A percentile compares a stretch with the other conserved stretches of the same genome.
Conservation (phyloP, 2,113 vertebrate genomes). For the Lepus timidus region DNA sequence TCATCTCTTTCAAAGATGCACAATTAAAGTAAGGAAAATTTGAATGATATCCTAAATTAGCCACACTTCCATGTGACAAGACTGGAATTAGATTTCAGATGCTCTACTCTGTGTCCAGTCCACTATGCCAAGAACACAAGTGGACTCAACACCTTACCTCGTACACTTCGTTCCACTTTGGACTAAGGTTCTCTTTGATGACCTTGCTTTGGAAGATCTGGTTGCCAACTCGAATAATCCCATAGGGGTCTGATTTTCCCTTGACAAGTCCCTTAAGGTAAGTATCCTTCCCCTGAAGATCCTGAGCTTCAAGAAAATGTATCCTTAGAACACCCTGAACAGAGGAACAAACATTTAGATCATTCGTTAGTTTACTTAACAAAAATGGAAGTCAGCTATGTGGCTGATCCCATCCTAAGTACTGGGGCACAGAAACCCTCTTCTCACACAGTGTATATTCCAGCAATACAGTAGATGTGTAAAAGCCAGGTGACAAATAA, state of each 20-base stretch:
- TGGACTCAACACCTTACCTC: slow-evolving; percentile 89
- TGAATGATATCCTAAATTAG: not conserved
- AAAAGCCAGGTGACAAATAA: not conserved
- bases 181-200: slow-evolving; percentile 94
- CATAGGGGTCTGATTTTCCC: slow-evolving; percentile 98
- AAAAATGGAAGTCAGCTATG: accelerated
- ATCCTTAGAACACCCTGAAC: slow-evolving; percentile 94
- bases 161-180: slow-evolving; percentile 97
- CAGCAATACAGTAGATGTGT: accelerated
- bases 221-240: slow-evolving; percentile 92
- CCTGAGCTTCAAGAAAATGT: slow-evolving; percentile 96
- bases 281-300: slow-evolving; percentile 95
- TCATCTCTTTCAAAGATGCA: not conserved
- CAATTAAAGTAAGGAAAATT: not conserved
- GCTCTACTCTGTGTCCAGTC: not conserved
- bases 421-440: accelerated
- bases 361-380: not conserved
- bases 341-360: not conserved
- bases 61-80: accelerated
- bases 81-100: accelerated
- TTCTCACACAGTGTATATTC: not conserved
- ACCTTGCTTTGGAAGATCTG: slow-evolving; percentile 95
- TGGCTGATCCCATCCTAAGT: not conserved
- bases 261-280: slow-evolving; percentile 95
- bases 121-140: not conserved